phyloP scores from a whole-genome alignment of 2,113 vertebrate genomes.

The Theristicus caerulescens region DNA sequence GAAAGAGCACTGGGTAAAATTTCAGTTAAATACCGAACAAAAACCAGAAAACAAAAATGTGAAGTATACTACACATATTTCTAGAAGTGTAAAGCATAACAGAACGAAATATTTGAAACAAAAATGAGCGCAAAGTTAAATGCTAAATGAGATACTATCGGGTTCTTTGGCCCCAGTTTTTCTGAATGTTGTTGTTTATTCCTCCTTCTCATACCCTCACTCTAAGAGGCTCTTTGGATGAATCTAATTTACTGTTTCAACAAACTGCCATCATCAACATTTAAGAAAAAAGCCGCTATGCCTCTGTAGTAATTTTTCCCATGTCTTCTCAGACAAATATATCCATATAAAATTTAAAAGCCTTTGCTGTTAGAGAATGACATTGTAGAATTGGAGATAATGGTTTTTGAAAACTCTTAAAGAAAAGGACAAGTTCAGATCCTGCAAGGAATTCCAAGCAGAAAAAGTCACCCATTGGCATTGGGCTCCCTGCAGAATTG shows the following conservation, averaged over 20 bases:
- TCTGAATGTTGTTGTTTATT: background rate
- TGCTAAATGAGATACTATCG: background rate
- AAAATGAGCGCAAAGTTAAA: background rate
- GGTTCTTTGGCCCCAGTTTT: background rate
- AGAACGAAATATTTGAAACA: background rate
- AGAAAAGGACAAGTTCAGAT: background rate
- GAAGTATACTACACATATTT: background rate
- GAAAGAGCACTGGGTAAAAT: background rate
- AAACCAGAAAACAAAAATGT: background rate
- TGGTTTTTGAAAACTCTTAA: background rate
- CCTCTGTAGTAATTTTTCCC: background rate
- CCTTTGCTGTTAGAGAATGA: background rate
- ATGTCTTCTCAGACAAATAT: background rate
- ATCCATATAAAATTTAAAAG: background rate
- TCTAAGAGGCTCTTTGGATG: background rate
- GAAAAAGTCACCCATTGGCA: background rate
- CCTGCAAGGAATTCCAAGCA: background rate
- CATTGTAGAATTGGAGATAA: background rate
- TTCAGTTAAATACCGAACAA: background rate
- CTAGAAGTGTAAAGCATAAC: background rate
- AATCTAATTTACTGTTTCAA: background rate
- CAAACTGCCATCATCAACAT: background rate
- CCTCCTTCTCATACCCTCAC: background rate
- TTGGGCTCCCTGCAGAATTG: background rate
- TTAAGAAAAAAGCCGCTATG: background rate